Base-by-base conservation (phyloP, 1,140 invertebrate species). In the Nasonia giraulti region DNA sequence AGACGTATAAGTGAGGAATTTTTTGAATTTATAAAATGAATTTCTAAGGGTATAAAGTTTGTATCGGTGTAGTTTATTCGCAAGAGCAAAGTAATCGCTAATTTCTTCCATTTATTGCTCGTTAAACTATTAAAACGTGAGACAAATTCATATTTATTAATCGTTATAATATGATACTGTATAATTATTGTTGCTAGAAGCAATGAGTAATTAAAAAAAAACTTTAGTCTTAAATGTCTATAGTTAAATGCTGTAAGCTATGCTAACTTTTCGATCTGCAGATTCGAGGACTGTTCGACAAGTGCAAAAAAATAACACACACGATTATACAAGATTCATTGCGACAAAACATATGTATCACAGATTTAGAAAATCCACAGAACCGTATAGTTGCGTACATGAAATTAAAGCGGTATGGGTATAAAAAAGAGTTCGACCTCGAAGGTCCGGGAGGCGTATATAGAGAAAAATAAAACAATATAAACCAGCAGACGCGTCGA, bases 231-330 rank as follows among this genome's bases (percentile, higher is more conserved):
- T 85, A 68, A 76, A 75, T 47, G 79, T 69, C 50, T 75, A 37
- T 44, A 80, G 78, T 76, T 85, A n/a, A 77, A 31, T 80, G 12
- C 68, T 80, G 27, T 33, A 62, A 71, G 76, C 12, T 33, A 73
- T 50, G 33, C 47, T 55, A 84, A 80, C 10, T 40, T 73, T 84
- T 40, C 37, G 40, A 78, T 82, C 79, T 78, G 79, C 62, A 82
- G 79, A 77, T 85, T 85, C 84, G 80, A 82, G 84, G 84, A 85
- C 44, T 85, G 74, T 82, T 82, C 84, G 77, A 62, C 47, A 62
- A 85, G 12, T 37, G 73, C 7, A 50, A 78, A 83, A 77, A 14
- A 75, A 69, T 12, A n/a, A 75, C 66, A 27, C 33, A 47, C 55
- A 68, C 20, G 20, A 7, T 27, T 77, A 77, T n/a, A 77, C 44